Conservation (phyloP, 1,140 invertebrate genomes). For the Orius laevigatus region DNA sequence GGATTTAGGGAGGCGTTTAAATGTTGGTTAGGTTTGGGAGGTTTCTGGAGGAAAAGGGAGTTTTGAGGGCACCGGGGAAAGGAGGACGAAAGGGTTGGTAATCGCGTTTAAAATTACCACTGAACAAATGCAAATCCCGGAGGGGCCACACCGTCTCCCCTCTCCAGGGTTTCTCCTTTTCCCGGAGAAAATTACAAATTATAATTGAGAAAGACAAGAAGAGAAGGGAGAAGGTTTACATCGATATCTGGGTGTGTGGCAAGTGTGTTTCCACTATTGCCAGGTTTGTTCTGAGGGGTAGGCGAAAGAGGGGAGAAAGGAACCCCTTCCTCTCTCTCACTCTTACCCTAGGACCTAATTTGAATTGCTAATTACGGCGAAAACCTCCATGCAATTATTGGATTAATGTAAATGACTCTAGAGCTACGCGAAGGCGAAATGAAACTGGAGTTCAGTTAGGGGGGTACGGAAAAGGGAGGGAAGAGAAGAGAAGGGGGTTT, state of each 20-base stretch:
- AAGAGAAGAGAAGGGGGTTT: conserved; percentile 33
- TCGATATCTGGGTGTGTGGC: conserved; percentile 13
- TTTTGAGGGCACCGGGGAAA: conserved; percentile 9
- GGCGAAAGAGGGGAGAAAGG: conserved; percentile 9
- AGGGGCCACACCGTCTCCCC: conserved; percentile 9
- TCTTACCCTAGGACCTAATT: conserved; percentile 41
- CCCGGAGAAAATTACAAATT: conserved; percentile 17
- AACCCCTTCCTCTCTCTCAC: conserved; percentile 7
- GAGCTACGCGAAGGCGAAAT: conserved; percentile 29
- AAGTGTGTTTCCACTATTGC: conserved; percentile 14
- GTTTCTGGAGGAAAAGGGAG: not conserved
- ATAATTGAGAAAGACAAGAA: conserved; percentile 17
- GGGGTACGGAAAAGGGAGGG: conserved; percentile 18
- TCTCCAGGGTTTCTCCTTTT: conserved; percentile 7
- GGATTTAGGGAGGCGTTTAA: too few species aligned
- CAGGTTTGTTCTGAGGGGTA: conserved; percentile 10
- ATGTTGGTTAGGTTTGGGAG: too few species aligned
- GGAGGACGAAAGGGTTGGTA: conserved; percentile 9
- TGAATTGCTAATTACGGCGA: conserved; percentile 72
- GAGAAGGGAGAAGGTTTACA: conserved; percentile 14
- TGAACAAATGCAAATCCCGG: conserved; percentile 13
- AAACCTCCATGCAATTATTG: conserved; percentile 82
- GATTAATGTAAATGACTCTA: conserved; percentile 82
- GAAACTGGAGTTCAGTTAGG: conserved; percentile 25
- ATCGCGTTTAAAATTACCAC: conserved; percentile 12